Evolutionary conservation across 2,888 invertebrate genomes (phyloP).

Genomic region (Philereme vetulata): DNA sequence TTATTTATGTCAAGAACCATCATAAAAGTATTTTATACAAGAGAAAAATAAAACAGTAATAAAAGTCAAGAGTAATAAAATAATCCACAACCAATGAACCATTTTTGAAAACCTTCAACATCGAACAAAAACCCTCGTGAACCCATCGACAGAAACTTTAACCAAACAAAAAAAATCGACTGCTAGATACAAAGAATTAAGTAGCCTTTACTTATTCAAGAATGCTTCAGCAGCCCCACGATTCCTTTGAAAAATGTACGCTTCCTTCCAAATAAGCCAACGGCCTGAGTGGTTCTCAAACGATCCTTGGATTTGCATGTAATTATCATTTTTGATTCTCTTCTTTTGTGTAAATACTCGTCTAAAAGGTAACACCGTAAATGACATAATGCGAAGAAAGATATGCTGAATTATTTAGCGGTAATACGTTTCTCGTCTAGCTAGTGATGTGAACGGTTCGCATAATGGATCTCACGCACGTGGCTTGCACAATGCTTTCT

Average conservation of each 20-base stretch:
- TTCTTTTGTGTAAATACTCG: constrained; percentile 82
- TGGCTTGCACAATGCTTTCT: no score
- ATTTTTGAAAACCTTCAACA: constrained; percentile 8
- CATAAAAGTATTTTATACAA: no score
- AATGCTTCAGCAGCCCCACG: constrained; percentile 41
- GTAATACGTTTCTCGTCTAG: constrained; percentile 64
- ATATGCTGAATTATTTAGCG: constrained; percentile 82
- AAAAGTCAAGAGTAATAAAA: constrained; percentile 19
- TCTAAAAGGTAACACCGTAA: constrained; percentile 79
- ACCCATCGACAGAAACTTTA: constrained; percentile 17
- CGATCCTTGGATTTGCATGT: constrained; percentile 80
- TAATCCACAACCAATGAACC: constrained; percentile 21
- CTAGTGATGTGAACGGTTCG: constrained; percentile 41
- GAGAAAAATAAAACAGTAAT: no score
- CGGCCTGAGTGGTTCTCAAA: constrained; percentile 57
- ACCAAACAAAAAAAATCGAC: constrained; percentile 17
- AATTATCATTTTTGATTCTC: constrained; percentile 85
- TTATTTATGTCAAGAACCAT: no score
- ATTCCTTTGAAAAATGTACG: constrained; percentile 43
- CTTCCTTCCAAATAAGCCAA: constrained; percentile 55
- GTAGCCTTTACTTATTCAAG: constrained; percentile 43
- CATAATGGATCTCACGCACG: no score
- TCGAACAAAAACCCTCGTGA: constrained; percentile 15
- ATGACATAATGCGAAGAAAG: constrained; percentile 81
- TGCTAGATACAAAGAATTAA: constrained; percentile 32